These are phyloP conservation scores for Bos taurus DNA, from an alignment of 2,113 vertebrate genomes.

Conservation along the genomic window DNA sequence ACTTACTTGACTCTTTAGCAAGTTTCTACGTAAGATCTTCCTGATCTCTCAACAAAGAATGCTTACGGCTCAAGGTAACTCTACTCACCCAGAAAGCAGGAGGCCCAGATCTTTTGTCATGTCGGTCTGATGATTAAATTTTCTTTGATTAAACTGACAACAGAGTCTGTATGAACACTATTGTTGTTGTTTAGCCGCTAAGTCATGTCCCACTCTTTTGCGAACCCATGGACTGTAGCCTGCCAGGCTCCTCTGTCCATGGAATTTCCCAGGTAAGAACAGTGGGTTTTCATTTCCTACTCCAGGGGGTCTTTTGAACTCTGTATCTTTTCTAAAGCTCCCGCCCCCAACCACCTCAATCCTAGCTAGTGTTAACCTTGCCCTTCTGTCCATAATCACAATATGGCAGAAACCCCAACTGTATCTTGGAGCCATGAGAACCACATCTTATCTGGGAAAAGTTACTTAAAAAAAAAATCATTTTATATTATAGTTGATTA, in stretches of 20 bases:
- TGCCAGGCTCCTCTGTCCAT: not conserved
- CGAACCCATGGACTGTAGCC: not conserved
- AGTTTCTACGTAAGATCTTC: not conserved
- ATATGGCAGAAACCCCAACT: not conserved
- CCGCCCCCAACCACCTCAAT: not conserved
- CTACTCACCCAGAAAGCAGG: not conserved
- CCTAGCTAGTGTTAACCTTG: not conserved
- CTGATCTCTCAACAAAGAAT: not conserved
- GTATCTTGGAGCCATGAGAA: not conserved
- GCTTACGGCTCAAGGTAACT: not conserved
- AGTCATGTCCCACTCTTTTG: not conserved
- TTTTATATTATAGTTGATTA: not conserved
- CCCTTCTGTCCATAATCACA: not conserved
- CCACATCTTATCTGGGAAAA: not conserved
- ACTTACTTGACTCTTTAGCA: not conserved
- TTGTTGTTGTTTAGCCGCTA: not conserved
- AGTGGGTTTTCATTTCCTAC: not conserved
- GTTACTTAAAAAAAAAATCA: not conserved
- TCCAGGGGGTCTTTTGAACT: not conserved
- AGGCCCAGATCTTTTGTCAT: not conserved
- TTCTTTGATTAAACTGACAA: not conserved
- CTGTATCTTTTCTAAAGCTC: not conserved
- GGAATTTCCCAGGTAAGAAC: not conserved
- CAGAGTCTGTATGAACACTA: not conserved
- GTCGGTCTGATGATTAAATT: not conserved